Base-by-base conservation (phyloP, 2,113 vertebrate species). In the Clupea harengus region DNA sequence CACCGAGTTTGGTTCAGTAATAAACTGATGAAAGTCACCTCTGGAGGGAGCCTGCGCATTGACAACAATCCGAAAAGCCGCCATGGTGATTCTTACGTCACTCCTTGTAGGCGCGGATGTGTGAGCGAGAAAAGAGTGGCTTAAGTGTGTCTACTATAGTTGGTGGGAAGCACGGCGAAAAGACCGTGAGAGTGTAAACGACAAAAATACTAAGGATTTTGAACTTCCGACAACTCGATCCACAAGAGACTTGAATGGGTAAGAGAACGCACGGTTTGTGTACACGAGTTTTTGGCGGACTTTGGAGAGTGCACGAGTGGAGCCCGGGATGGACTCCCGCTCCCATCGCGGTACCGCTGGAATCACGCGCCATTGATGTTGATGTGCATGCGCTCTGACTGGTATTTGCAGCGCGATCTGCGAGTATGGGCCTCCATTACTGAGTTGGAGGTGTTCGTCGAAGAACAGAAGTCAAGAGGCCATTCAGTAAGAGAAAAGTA, bases 381-480 rank as follows among this genome's bases (percentile, higher is more conserved):
- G 39, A 39, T 39, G 39, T 39, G 39, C 39, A 39, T 39, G 39
- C 39, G 39, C 39, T 39, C 39, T 39, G 39, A 39, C 39, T 10
- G 47, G 47, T 11, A 1, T 47, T 90, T 89, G 90, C 88, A 10
- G 60, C 0, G 60, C 22, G 85, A 39, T 85, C 87, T 88, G 87
- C 87, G 90, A 47, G 91, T 92, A 90, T 89, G 87, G 92, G 92
- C 92, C 94, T 94, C 92, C 93, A 93, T 94, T 94, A 91, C 90
- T 86, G 91, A 90, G 87, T 90, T 89, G 49, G 89, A 88, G 91
- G 89, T 89, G 87, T 86, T 85, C 88, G 88, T 94, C 92, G 92
- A 95, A 60, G 54, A 60, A 60, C 20, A 60, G 54, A 60, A 22
- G 54, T 60, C 20, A 22, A 54, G 54, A 60, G 54, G 22, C 54